Percentiles rank a stretch among this genome's conserved stretches.
Evolutionary conservation across 2,888 invertebrate genomes (phyloP).

Genomic region (Agrochola litura): DNA sequence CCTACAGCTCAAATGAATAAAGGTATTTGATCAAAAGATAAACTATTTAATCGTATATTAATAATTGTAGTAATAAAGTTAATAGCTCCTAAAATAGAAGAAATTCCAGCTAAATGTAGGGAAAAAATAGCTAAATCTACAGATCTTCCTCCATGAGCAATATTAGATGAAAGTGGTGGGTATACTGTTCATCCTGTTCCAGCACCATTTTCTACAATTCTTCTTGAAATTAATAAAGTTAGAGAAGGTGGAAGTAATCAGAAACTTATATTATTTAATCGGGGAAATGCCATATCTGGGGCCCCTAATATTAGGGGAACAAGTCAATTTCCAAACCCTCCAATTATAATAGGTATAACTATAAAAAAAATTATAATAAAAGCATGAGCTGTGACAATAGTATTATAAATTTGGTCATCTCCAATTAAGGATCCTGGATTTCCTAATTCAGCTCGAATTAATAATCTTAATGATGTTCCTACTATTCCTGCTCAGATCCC

Average conservation of each 20-base stretch:
- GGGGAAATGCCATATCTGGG: constrained; percentile 95
- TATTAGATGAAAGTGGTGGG: constrained; percentile 92
- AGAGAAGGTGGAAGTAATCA: constrained; percentile 94
- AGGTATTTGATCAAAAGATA: constrained; percentile 92
- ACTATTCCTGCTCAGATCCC: constrained; percentile 93
- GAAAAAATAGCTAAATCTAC: constrained; percentile 95
- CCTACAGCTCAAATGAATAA: constrained; percentile 94
- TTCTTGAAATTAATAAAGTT: constrained; percentile 91
- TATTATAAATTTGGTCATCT: constrained; percentile 95
- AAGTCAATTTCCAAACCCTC: constrained; percentile 96
- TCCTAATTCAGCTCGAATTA: constrained; percentile 94
- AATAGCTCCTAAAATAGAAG: constrained; percentile 94
- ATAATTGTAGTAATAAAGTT: constrained; percentile 95
- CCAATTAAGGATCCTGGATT: constrained; percentile 92
- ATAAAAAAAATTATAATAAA: constrained; percentile 96
- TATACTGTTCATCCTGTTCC: constrained; percentile 96
- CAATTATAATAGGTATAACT: constrained; percentile 94
- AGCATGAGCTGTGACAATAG: constrained; percentile 94
- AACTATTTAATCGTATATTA: constrained; percentile 92
- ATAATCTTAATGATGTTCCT: constrained; percentile 92
- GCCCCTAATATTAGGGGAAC: constrained; percentile 94
- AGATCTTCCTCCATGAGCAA: constrained; percentile 92
- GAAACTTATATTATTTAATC: constrained; percentile 96
- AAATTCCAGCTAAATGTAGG: constrained; percentile 93
- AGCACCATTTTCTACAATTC: constrained; percentile 92